Evolutionary conservation across 37 sponge, comb jelly and placozoan species (phyloP).

Genomic region (Eunapius fragilis): DNA sequence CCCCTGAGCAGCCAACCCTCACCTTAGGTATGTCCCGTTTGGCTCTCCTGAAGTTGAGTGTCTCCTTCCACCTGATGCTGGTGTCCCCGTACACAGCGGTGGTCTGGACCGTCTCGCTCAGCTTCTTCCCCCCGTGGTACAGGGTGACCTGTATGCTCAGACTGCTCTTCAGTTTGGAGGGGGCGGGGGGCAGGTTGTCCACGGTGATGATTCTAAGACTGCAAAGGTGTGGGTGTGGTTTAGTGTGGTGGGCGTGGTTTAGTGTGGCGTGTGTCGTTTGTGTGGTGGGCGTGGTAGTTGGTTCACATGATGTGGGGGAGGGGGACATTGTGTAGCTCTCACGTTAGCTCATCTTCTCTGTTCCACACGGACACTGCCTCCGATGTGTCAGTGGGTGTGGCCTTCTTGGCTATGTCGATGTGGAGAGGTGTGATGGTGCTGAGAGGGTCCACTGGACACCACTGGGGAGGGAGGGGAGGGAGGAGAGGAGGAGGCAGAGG

Average conservation of each 20-base stretch:
- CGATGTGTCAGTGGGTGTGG: background rate
- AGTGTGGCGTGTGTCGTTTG: too few relatives aligned
- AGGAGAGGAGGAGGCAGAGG: constrained; percentile 11
- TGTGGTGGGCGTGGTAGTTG: background rate
- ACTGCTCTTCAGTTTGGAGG: background rate
- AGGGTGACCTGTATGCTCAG: constrained; percentile 59
- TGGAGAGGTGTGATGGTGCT: constrained; percentile 53
- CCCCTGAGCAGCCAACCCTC: too few relatives aligned
- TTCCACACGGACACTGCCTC: constrained; percentile 64
- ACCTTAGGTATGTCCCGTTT: background rate
- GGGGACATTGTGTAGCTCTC: constrained; percentile 15
- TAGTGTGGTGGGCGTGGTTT: too few relatives aligned
- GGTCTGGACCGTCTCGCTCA: constrained; percentile 36
- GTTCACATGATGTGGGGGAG: background rate
- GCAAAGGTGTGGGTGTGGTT: background rate
- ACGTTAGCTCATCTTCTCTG: constrained; percentile 53
- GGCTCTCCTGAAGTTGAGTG: constrained; percentile 50
- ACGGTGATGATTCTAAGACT: constrained; percentile 7
- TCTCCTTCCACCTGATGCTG: constrained; percentile 34
- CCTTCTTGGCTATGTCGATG: constrained; percentile 21
- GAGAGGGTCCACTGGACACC: constrained; percentile 54
- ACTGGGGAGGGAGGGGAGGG: constrained; percentile 29
- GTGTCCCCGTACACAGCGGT: background rate
- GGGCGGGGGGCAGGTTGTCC: constrained; percentile 29
- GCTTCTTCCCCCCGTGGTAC: constrained; percentile 71